phyloP scores from a whole-genome alignment of 2,888 invertebrate genomes.

The Lasioglossum morio region DNA sequence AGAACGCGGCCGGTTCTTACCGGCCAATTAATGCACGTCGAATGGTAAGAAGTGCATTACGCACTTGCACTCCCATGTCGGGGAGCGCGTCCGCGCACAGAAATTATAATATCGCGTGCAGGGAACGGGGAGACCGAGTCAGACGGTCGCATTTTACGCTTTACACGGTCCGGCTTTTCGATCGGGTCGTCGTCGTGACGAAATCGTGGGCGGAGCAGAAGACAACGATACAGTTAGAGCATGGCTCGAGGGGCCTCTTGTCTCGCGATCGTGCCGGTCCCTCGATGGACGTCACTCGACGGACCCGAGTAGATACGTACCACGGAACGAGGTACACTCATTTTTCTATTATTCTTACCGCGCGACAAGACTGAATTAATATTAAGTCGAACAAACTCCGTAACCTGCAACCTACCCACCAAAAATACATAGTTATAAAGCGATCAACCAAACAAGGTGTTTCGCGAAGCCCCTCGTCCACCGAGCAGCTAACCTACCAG shows the following conservation, averaged over 20 bases:
- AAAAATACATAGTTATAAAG: too few species aligned
- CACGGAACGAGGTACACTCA: background rate
- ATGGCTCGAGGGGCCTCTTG: background rate
- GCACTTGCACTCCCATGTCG: slow-evolving; percentile 55
- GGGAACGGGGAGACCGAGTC: background rate
- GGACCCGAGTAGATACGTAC: background rate
- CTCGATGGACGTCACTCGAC: background rate
- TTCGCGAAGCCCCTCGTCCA: background rate
- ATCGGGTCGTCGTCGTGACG: background rate
- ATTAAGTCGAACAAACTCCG: too few species aligned
- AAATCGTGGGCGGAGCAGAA: background rate
- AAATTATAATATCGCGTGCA: slow-evolving; percentile 35
- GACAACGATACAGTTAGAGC: slow-evolving; percentile 17
- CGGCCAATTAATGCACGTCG: slow-evolving; percentile 72
- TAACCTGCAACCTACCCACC: too few species aligned
- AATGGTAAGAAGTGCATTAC: slow-evolving; percentile 64
- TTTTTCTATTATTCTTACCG: background rate
- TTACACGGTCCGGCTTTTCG: background rate
- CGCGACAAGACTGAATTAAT: too few species aligned
- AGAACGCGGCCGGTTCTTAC: slow-evolving; percentile 59
- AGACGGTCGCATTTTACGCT: background rate
- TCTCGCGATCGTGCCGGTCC: background rate
- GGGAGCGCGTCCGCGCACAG: slow-evolving; percentile 27
- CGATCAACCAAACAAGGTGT: too few species aligned
- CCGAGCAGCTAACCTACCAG: background rate